These are phyloP conservation scores for Frankliniella intonsa DNA, from an alignment of 2,888 invertebrate species.

Conservation along the genomic window DNA sequence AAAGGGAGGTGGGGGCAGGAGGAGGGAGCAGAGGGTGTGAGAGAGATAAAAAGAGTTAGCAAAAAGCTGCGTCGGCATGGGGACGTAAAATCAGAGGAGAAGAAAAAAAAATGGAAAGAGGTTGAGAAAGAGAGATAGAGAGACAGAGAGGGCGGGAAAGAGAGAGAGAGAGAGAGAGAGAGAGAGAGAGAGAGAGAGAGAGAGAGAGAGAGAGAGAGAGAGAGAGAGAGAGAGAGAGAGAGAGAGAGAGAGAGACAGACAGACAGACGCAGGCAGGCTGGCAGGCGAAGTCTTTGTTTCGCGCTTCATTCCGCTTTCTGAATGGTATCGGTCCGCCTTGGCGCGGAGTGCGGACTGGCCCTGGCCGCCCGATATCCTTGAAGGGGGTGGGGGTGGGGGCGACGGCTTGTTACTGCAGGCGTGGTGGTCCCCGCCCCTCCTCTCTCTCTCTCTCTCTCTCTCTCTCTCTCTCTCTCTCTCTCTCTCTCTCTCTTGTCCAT, in stretches of 20 bases:
- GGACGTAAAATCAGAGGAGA: not conserved
- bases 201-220: not conserved
- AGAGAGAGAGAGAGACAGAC: not conserved
- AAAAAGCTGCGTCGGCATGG: not conserved
- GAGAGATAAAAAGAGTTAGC: not conserved
- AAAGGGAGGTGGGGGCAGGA: not conserved
- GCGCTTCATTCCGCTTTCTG: not conserved
- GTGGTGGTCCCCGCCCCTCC: too few relatives aligned
- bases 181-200: constrained; percentile 6
- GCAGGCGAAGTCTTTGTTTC: not conserved
- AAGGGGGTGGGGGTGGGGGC: too few relatives aligned
- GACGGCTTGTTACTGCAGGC: too few relatives aligned
- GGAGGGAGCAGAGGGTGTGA: not conserved
- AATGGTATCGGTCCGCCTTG: not conserved
- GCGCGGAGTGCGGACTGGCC: not conserved
- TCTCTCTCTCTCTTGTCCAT: too few relatives aligned
- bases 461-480: too few relatives aligned
- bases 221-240: not conserved
- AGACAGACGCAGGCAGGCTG: not conserved
- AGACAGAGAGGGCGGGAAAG: not conserved
- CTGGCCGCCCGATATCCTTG: not conserved
- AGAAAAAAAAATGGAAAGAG: not conserved
- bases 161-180: not conserved
- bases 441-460: too few relatives aligned
- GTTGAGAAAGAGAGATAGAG: not conserved